These are phyloP conservation scores for Scolopax mira DNA, from an alignment of 2,113 vertebrate species.

Conservation along the genomic window DNA sequence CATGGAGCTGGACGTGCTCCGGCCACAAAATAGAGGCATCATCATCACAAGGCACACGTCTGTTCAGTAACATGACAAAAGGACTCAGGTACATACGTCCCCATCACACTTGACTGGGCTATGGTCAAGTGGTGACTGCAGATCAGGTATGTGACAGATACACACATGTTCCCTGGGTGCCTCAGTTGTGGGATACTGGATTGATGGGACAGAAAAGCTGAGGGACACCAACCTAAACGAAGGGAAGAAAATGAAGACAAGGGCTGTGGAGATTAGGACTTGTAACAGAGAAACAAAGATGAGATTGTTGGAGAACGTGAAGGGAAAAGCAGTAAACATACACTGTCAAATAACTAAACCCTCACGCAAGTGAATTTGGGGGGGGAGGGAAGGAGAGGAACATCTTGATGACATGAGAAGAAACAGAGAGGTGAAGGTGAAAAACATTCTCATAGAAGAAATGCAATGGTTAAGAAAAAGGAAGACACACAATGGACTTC, in stretches of 20 bases:
- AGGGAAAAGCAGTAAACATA: not conserved
- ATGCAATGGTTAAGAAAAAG: not conserved
- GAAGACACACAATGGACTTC: not conserved
- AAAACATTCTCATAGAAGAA: not conserved
- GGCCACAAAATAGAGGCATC: not conserved
- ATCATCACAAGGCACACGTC: accelerated
- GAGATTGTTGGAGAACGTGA: accelerated
- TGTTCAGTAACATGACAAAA: accelerated
- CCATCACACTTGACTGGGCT: too few species aligned
- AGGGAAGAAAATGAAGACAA: not conserved
- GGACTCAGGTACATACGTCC: accelerated
- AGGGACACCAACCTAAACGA: not conserved
- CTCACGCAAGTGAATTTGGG: not conserved
- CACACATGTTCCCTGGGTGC: not conserved
- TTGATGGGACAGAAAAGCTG: not conserved
- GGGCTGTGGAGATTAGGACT: not conserved
- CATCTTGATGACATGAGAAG: not conserved
- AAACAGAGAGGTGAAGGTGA: not conserved
- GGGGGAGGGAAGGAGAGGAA: not conserved
- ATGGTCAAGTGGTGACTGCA: not conserved
- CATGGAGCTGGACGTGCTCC: not conserved
- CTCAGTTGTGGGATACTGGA: not conserved
- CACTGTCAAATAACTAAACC: not conserved
- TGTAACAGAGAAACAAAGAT: not conserved
- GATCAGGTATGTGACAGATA: accelerated